Percentiles rank a stretch among this genome's conserved stretches.
Conservation (phyloP, 2,888 invertebrate genomes). For the Crocallis elinguaria region DNA sequence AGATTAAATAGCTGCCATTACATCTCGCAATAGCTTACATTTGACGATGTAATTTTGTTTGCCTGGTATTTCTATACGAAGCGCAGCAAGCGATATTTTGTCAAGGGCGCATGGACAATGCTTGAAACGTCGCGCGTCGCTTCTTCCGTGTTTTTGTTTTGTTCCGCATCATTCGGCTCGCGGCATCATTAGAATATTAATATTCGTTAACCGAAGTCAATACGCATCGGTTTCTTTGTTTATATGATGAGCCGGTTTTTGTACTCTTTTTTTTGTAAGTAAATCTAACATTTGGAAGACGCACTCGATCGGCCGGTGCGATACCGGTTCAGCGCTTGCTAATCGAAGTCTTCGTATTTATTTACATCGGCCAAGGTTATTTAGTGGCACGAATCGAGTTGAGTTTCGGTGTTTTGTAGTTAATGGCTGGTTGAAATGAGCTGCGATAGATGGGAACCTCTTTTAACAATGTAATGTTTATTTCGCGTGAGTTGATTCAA, state of each 20-base stretch:
- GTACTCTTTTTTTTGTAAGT: slow-evolving; percentile 46
- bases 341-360: slow-evolving; percentile 16
- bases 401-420: background rate
- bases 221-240: slow-evolving; percentile 56
- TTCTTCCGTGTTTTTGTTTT: slow-evolving; percentile 78
- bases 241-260: slow-evolving; percentile 50
- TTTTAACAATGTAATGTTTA: slow-evolving; percentile 11
- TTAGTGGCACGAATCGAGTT: background rate
- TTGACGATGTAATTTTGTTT: slow-evolving; percentile 31
- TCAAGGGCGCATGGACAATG: slow-evolving; percentile 77
- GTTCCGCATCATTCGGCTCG: slow-evolving; percentile 68
- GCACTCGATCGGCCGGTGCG: slow-evolving; percentile 34
- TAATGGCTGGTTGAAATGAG: background rate
- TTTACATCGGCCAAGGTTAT: slow-evolving; percentile 40
- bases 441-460: slow-evolving; percentile 5
- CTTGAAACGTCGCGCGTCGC: slow-evolving; percentile 53
- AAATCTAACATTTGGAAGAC: slow-evolving; percentile 43
- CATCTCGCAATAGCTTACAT: slow-evolving; percentile 39
- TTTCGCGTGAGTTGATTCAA: slow-evolving; percentile 23
- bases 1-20: slow-evolving; percentile 49
- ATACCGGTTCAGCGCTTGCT: slow-evolving; percentile 44
- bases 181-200: slow-evolving; percentile 75
- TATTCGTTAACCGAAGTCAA: slow-evolving; percentile 56
- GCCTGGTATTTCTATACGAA: slow-evolving; percentile 20
- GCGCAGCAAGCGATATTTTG: slow-evolving; percentile 46